Evolutionary conservation across 2,797 vertebrate species (phyloP).

Genomic region (Rhinella marina): DNA sequence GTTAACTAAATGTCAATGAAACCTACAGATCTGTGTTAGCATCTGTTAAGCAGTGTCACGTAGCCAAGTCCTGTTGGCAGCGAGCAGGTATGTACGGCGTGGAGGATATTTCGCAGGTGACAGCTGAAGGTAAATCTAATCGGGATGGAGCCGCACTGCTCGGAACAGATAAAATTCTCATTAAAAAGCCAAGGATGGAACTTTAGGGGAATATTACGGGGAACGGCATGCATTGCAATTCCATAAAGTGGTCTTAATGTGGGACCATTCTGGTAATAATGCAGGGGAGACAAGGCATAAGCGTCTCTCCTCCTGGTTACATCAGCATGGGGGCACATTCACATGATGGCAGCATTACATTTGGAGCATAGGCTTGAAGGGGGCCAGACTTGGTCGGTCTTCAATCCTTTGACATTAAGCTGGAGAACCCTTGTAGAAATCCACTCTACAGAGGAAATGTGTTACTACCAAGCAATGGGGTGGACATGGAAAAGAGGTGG

Average conservation of each 20-base stretch:
- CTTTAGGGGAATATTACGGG: slow-evolving; percentile 5
- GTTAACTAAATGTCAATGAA: slow-evolving; percentile 55
- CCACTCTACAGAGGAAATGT: too few species aligned
- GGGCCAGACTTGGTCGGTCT: too few species aligned
- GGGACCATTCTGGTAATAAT: not conserved
- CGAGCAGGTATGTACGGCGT: slow-evolving; percentile 42
- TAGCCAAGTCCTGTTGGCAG: slow-evolving; percentile 50
- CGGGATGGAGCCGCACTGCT: not conserved
- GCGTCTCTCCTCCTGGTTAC: too few species aligned
- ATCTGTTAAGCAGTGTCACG: slow-evolving; percentile 49
- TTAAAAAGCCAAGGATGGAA: not conserved
- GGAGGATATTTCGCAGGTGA: slow-evolving; percentile 26
- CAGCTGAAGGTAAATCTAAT: slow-evolving; percentile 29
- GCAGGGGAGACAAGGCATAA: too few species aligned
- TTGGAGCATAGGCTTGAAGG: too few species aligned
- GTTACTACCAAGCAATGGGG: too few species aligned
- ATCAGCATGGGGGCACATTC: too few species aligned
- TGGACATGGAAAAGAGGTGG: too few species aligned
- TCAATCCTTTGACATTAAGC: too few species aligned
- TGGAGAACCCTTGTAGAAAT: too few species aligned
- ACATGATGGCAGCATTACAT: too few species aligned
- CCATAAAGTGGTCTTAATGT: not conserved
- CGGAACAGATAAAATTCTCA: slow-evolving; percentile 18
- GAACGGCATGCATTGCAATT: not conserved
- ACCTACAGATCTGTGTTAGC: slow-evolving; percentile 52